Evolutionary conservation across 2,113 vertebrate genomes (phyloP), one percentile per base, ranked within the genome.

Genomic region (Lonchura striata): DNA sequence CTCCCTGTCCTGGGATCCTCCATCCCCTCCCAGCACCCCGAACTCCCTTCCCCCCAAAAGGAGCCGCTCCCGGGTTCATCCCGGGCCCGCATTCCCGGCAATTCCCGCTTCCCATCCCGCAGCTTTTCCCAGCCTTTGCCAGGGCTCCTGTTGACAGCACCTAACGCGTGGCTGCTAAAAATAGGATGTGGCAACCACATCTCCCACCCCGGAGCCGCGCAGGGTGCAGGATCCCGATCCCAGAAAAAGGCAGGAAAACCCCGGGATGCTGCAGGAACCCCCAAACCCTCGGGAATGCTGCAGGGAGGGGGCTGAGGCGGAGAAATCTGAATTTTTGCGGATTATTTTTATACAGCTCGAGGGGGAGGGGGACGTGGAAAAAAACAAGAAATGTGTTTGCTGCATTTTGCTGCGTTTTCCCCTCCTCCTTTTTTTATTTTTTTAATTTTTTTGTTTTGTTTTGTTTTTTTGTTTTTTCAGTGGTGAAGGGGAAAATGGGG

Each of bases 1-100:
- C 64, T 64, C 75, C 33, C 6, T 0, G 0, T 9, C 4, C 39
- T 0, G 1, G 11, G 18, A 64, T 16, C 70, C 61, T 41, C 39
- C 10, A 4, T 5, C 60, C 54, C 69, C 42, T 2, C n/a, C 13
- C 46, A 5, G 6, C 16, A 5, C 6, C 33, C 56, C 56, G 15
- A 25, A 9, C 8, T 39, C 8, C 46, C 10, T n/a, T 31, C 13
- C 18, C 11, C 17, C 17, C 33, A 24, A 7, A 4, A 0, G 1
- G 13, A 69, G 57, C 53, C 8, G 52, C 4, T 60, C 27, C 30
- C 23, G 64, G 72, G 68, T 70, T 77, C 71, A 80, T 3, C n/a
- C 0, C 0, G 41, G 39, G 9, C 35, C 7, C 49, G 13, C 33
- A 20, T 78, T 59, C 81, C 39, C 4, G 10, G 84, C 70, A 59